These are phyloP conservation scores for Hyles lineata DNA, from an alignment of 2,888 invertebrate species.

Conservation along the genomic window DNA sequence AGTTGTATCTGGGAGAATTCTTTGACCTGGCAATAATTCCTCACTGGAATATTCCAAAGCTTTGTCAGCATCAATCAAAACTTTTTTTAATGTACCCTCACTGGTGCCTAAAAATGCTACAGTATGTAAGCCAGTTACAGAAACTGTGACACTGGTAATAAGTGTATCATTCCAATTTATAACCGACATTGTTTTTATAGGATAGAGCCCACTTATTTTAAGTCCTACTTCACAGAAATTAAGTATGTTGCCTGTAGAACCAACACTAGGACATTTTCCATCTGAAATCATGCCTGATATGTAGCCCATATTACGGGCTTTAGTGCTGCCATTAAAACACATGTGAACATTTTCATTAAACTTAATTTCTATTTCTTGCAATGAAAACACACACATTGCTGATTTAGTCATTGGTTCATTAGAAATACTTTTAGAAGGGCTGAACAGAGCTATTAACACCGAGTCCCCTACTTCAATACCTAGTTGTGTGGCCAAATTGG, in stretches of 20 bases:
- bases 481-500: slow-evolving; percentile 91
- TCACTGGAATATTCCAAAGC: slow-evolving; percentile 95
- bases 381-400: slow-evolving; percentile 96
- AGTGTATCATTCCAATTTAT: slow-evolving; percentile 92
- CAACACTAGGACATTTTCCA: slow-evolving; percentile 95
- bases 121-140: slow-evolving; percentile 95
- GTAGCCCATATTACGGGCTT: slow-evolving; percentile 95
- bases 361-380: slow-evolving; percentile 95
- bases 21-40: slow-evolving; percentile 90
- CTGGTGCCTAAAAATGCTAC: slow-evolving; percentile 97
- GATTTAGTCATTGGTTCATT: slow-evolving; percentile 93
- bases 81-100: slow-evolving; percentile 94
- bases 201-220: slow-evolving; percentile 95
- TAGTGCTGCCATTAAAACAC: slow-evolving; percentile 98
- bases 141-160: slow-evolving; percentile 93
- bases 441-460: slow-evolving; percentile 94
- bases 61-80: slow-evolving; percentile 84
- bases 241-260: slow-evolving; percentile 94
- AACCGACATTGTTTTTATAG: slow-evolving; percentile 91
- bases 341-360: slow-evolving; percentile 98
- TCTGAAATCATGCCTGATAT: slow-evolving; percentile 96
- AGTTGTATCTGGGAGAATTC: slow-evolving; percentile 93
- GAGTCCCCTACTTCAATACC: slow-evolving; percentile 92
- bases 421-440: slow-evolving; percentile 94
- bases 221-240: slow-evolving; percentile 96